A percentile compares a stretch with the other conserved stretches of the same genome.
These are phyloP conservation scores for Electrona antarctica DNA, from an alignment of 2,113 vertebrate species.

Conservation along the genomic window DNA sequence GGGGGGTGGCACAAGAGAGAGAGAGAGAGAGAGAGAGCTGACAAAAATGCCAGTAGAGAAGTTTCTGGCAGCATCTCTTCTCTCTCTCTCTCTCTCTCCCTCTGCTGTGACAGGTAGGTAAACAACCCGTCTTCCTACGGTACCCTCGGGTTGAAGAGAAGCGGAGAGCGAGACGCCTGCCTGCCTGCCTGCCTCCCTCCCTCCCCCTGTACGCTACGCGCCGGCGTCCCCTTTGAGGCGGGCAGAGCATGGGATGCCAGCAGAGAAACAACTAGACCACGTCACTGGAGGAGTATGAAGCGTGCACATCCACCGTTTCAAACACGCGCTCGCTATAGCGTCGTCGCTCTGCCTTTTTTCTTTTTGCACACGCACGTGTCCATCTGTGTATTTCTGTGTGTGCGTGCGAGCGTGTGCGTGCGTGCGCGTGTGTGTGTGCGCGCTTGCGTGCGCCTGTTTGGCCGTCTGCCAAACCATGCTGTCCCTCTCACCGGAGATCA, in stretches of 20 bases:
- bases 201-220: background rate
- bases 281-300: background rate
- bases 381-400: no score
- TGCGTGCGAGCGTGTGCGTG: no score
- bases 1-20: background rate
- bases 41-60: background rate
- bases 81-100: background rate
- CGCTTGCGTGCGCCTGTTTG: background rate
- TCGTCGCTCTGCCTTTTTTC: background rate
- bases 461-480: constrained; percentile 34
- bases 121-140: constrained; percentile 9
- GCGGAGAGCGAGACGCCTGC: background rate
- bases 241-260: background rate
- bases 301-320: constrained; percentile 3
- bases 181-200: background rate
- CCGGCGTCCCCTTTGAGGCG: background rate
- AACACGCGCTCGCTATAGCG: background rate
- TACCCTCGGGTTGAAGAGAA: background rate
- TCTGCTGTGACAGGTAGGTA: background rate
- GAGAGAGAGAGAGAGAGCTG: background rate
- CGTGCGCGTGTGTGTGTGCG: no score
- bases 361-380: background rate
- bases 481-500: constrained; percentile 22
- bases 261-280: background rate
- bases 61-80: background rate